These are phyloP conservation scores for Zootoca vivipara DNA, from an alignment of 2,113 vertebrate genomes.

Conservation along the genomic window DNA sequence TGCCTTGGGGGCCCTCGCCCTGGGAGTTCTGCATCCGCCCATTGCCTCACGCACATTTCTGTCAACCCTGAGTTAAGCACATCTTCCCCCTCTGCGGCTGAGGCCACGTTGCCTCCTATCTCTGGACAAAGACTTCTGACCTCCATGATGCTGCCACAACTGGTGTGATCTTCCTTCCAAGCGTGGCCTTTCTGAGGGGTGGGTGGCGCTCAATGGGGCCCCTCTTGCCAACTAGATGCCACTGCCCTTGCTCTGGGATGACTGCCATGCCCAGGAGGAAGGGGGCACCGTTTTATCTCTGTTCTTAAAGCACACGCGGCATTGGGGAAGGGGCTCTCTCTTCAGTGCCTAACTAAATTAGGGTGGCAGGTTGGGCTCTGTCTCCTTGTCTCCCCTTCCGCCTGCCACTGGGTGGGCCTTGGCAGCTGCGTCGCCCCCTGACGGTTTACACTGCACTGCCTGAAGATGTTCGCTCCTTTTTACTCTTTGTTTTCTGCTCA, in stretches of 20 bases:
- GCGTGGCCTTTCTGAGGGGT: neutral
- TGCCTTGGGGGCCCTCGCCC: neutral
- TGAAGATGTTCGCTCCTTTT: neutral
- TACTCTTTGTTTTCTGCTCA: too few relatives aligned
- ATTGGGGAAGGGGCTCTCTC: conserved; percentile 7
- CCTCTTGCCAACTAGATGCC: neutral
- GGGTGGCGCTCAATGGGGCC: neutral
- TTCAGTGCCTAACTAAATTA: conserved; percentile 32
- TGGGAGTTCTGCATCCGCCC: neutral
- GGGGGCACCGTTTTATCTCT: neutral
- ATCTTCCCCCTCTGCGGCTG: too few relatives aligned
- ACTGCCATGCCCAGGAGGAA: neutral
- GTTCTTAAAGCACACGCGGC: neutral
- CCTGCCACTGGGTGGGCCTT: neutral
- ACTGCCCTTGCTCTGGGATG: neutral
- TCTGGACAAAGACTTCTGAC: neutral
- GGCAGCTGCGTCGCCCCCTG: neutral
- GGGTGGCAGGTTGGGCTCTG: too few relatives aligned
- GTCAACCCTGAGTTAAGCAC: neutral
- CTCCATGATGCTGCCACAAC: neutral
- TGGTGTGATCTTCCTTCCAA: neutral
- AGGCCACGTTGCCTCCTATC: neutral
- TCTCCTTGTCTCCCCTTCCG: neutral
- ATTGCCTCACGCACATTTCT: too few relatives aligned
- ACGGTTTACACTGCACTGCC: neutral